phyloP scores from a whole-genome alignment of 2,888 invertebrate species.

The Rhagonycha lutea region DNA sequence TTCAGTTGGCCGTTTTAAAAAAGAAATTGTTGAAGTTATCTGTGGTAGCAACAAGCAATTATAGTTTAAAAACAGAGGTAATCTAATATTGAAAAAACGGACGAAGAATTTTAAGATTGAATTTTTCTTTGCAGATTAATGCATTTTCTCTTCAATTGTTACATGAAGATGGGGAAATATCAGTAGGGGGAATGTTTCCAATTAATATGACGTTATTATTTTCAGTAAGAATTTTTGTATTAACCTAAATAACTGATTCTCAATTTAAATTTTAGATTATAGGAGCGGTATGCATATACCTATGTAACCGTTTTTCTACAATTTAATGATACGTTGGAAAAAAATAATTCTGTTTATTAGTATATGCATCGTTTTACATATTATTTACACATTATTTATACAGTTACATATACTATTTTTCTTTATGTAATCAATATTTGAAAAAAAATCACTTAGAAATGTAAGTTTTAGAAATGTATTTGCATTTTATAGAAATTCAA shows the following conservation, averaged over 20 bases:
- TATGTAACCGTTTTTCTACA: neutral
- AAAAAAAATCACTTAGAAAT: too few relatives aligned
- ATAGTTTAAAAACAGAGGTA: neutral
- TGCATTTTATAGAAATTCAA: too few relatives aligned
- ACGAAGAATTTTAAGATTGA: neutral
- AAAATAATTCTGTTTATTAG: too few relatives aligned
- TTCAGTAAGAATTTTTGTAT: neutral
- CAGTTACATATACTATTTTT: too few relatives aligned
- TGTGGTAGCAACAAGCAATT: neutral
- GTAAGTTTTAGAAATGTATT: too few relatives aligned
- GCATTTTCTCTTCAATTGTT: neutral
- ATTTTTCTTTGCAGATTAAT: neutral
- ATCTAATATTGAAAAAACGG: neutral
- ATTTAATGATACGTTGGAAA: neutral
- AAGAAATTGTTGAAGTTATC: neutral
- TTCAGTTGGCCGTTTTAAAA: neutral
- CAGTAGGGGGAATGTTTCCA: neutral
- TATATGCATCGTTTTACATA: too few relatives aligned
- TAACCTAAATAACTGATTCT: too few relatives aligned
- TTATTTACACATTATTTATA: too few relatives aligned
- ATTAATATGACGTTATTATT: neutral
- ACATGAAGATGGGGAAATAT: neutral
- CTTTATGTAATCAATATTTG: too few relatives aligned
- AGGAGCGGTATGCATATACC: neutral
- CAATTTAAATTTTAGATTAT: neutral